Base-by-base conservation (phyloP, 1,140 invertebrate species). In the Hycleus cichorii region DNA sequence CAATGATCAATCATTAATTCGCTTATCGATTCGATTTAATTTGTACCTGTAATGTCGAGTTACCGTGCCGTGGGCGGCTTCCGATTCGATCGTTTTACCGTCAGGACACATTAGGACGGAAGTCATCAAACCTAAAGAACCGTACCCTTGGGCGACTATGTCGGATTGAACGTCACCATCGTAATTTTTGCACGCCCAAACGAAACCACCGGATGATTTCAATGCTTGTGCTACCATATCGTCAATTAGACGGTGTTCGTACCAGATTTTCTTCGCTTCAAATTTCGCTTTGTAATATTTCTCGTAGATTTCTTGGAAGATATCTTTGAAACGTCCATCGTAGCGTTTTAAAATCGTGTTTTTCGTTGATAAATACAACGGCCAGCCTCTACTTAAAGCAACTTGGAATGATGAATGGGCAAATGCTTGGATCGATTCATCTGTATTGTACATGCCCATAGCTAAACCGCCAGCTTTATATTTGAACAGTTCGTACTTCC, bases 111-210 rank as follows among this genome's bases (percentile, higher is more conserved):
- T 74, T 9, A 98, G 77, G 0, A 97, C 94, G 26, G 91, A 95
- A 1, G 95, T 97, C 95, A 98, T 97, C 65, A 98, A 78, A 54
- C 95, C 95, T 12, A 97, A 75, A 3, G 93, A 97, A 26, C 90
- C 90, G 68, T 87, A 92, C 61, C 94, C 95, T 77, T 98, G 95
- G 64, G 95, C 95, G 11, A 98, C 91, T 4, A 92, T 93, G 76
- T 99, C 96, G 0, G 92, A 96, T 74, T 99, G 96, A 0, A 99
- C 97, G 79, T 99, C 97, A 39, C 97, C 97, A 73, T 99, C 97
- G 72, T 99, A 99, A 74, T 99, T 99, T 74, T 99, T 99, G 76
- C 96, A 91, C 18, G 96, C 94, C 96, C 97, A 99, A 0, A 99
- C 95, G 78, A 98, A 99, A 51, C 95, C 96, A 64, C 97, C 97